Evolutionary conservation across 2,113 vertebrate species (phyloP), one percentile per base, ranked within the genome.

Genomic region (Gavialis gangeticus): DNA sequence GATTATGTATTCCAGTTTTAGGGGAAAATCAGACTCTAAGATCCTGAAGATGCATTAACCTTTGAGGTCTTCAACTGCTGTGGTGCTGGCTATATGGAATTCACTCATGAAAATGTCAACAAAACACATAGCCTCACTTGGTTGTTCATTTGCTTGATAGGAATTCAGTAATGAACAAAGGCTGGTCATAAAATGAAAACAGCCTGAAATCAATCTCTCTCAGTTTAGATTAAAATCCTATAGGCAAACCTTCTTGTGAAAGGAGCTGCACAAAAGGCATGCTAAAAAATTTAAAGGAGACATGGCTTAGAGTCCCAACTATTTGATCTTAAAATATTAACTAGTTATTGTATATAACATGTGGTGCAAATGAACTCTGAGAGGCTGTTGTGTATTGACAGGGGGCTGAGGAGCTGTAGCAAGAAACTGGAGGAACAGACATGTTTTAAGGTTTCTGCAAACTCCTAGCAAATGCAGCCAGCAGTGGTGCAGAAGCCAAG

Each of bases 11-110:
- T 54, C 18, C 77, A 14, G 69, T 84, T 93, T 82, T 30, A 75
- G 28, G 19, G 16, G 54, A 73, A 91, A 87, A 92, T 54, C 55
- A 75, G 67, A 71, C 84, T 76, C 80, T 73, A 85, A 83, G 76
- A 87, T 87, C 56, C 77, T 81, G 62, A 90, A 59, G 77, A 66
- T 22, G 10, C 63, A 82, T 85, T 89, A 92, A 82, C 66, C 78
- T 91, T 88, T 97, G 62, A 95, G 27, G n/a, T 91, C 73, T 90
- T 92, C 58, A 69, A n/a, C 66, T 77, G 82, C 16, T 87, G 62
- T 78, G 4, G 63, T 30, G 5, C 75, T 82, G 59, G 37, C 14
- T 77, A 19, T 57, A 25, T 12, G 12, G 56, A 82, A 92, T 79
- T 79, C 71, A 86, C 17, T 87, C 84, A 88, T 46, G 30, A 95